A percentile compares a stretch with the other conserved stretches of the same genome.
Evolutionary conservation across 1,140 invertebrate genomes (phyloP).

Genomic region (Spodoptera frugiperda): DNA sequence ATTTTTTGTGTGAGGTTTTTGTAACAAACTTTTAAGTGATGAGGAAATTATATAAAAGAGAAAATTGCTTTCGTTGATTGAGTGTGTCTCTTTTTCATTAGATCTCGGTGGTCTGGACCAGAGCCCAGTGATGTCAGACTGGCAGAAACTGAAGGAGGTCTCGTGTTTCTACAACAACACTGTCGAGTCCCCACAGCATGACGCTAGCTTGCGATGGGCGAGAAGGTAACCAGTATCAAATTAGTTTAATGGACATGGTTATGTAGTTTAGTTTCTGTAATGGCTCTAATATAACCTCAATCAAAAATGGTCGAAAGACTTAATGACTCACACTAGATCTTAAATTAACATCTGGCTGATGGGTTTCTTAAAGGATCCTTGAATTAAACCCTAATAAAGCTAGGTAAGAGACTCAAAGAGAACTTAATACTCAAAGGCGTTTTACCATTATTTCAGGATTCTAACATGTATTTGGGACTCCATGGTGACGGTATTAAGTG

Average conservation of each 20-base stretch:
- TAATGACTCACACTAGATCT: too few relatives aligned
- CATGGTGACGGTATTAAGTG: conserved; percentile 94
- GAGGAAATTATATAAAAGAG: too few relatives aligned
- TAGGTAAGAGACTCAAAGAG: too few relatives aligned
- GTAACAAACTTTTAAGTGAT: too few relatives aligned
- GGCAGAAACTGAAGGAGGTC: conserved; percentile 92
- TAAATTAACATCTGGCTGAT: too few relatives aligned
- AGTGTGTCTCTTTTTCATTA: conserved; percentile 64
- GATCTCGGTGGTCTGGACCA: conserved; percentile 94
- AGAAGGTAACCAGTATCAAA: conserved; percentile 68
- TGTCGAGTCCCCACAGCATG: conserved; percentile 83
- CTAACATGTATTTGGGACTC: conserved; percentile 96
- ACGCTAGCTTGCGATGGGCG: conserved; percentile 82
- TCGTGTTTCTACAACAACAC: conserved; percentile 89
- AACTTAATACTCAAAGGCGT: conserved; percentile 4
- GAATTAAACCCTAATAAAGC: too few relatives aligned
- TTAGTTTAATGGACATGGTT: not conserved
- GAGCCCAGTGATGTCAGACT: conserved; percentile 94
- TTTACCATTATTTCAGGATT: conserved; percentile 83
- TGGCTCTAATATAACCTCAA: too few relatives aligned
- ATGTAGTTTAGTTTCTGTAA: too few relatives aligned
- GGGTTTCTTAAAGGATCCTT: too few relatives aligned
- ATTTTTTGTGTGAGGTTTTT: too few relatives aligned
- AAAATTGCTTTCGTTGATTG: too few relatives aligned
- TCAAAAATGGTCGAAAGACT: too few relatives aligned